phyloP scores from a whole-genome alignment of 2,888 invertebrate genomes.

The Galerucella nymphaeae region DNA sequence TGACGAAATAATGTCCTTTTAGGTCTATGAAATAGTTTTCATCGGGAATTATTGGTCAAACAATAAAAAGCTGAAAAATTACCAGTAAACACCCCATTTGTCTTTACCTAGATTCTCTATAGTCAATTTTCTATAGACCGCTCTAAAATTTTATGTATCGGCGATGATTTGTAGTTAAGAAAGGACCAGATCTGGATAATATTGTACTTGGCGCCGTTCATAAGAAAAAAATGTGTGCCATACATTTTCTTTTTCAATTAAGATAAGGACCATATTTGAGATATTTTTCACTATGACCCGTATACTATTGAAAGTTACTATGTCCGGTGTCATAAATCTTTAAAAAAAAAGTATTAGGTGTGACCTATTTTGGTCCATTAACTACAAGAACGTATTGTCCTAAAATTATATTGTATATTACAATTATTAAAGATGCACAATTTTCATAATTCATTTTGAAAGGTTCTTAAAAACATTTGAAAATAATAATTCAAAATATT shows the following conservation, averaged over 20 bases:
- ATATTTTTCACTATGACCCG: slow-evolving; percentile 25
- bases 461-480: too few species aligned
- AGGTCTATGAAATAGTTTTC: background rate
- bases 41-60: background rate
- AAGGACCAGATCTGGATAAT: slow-evolving; percentile 33
- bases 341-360: background rate
- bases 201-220: slow-evolving; percentile 33
- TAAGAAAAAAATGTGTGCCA: slow-evolving; percentile 33
- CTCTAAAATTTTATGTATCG: background rate
- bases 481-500: too few species aligned
- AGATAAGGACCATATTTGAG: slow-evolving; percentile 23
- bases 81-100: too few species aligned
- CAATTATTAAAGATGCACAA: too few species aligned
- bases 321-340: slow-evolving; percentile 26
- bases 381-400: background rate
- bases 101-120: too few species aligned
- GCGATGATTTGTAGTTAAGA: slow-evolving; percentile 29
- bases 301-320: slow-evolving; percentile 24
- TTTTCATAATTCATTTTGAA: too few species aligned
- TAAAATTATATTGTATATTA: too few species aligned
- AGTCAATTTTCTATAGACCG: background rate
- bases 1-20: slow-evolving; percentile 26
- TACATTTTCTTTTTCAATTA: slow-evolving; percentile 41
- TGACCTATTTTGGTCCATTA: background rate
- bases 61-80: background rate